Base-by-base conservation (phyloP, 1,140 invertebrate species). In the Sogatella furcifera region DNA sequence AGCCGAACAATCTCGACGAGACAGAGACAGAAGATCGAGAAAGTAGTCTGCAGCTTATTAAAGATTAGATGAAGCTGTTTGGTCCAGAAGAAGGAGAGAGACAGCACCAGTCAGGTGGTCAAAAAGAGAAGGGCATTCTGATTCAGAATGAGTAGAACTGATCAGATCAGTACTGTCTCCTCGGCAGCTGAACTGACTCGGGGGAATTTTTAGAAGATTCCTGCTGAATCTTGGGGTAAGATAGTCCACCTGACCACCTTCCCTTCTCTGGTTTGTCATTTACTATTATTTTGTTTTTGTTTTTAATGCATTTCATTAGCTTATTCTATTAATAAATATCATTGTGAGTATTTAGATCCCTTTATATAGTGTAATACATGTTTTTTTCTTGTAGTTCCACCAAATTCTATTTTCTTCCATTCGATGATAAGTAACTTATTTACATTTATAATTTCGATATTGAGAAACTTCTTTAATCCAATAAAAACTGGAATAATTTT, bases 1-100 rank as follows among this genome's bases (percentile, higher is more conserved):
- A 55, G 52, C 63, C 24, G 59, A 64, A 53, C 58, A 60, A 21
- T 49, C 55, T 13, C 57, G 67, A 44, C 49, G 67, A 43, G 65
- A 67, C 31, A 59, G 60, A 57, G 62, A 62, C 42, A 61, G 60
- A 44, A 52, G 54, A 42, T 24, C 58, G 58, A 13, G 54, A 54
- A 60, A 54, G 28, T 54, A 22, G 31, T 38, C 8, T 21, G 14
- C 31, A 53, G 52, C 22, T 22, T 31, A 22, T 53, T 14, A 53
- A 15, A 52, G 17, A 38, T 38, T 21, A 38, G 9, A 53, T n/a
- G 28, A 43, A 53, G 59, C 43, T 38, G 52, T 21, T 55, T 60
- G 59, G 22, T 44, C n/a, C 13, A 44, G 52, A 60, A 14, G 31
- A n/a, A 44, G 52, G 54, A 14, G 31, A n/a, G 22, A 54, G 11